Evolutionary conservation across 2,797 vertebrate species (phyloP).

Genomic region (Darevskia nairensis): DNA sequence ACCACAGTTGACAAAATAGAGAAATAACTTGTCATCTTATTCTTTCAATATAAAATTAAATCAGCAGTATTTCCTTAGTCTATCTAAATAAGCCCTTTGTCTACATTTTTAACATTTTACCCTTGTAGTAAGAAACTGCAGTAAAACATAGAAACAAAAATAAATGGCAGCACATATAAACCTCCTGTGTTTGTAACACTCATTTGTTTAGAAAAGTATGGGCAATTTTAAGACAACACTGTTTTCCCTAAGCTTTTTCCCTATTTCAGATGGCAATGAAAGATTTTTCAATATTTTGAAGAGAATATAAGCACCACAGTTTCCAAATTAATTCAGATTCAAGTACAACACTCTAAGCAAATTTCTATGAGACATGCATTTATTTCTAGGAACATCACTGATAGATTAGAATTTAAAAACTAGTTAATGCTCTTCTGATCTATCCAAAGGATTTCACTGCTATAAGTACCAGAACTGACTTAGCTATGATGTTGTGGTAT

Average conservation of each 20-base stretch:
- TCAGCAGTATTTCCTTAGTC: background rate
- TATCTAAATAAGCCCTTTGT: background rate
- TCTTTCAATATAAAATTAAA: conserved; percentile 1
- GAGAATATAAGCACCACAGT: background rate
- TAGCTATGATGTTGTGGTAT: background rate
- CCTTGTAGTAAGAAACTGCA: background rate
- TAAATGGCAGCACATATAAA: background rate
- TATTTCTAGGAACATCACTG: background rate
- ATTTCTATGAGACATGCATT: background rate
- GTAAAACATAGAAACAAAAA: background rate
- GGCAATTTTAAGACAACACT: background rate
- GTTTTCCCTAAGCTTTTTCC: background rate
- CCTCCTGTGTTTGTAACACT: background rate
- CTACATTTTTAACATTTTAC: background rate
- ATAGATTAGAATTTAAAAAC: background rate
- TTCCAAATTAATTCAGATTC: background rate
- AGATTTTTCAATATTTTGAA: background rate
- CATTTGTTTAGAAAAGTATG: background rate
- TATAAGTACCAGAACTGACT: background rate
- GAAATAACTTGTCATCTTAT: background rate
- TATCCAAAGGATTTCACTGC: background rate
- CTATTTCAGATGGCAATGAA: background rate
- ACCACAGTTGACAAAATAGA: background rate
- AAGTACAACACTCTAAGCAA: background rate
- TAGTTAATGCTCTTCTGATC: background rate